These are phyloP conservation scores for Phoenicopterus ruber DNA, from an alignment of 2,113 vertebrate species.

Conservation along the genomic window DNA sequence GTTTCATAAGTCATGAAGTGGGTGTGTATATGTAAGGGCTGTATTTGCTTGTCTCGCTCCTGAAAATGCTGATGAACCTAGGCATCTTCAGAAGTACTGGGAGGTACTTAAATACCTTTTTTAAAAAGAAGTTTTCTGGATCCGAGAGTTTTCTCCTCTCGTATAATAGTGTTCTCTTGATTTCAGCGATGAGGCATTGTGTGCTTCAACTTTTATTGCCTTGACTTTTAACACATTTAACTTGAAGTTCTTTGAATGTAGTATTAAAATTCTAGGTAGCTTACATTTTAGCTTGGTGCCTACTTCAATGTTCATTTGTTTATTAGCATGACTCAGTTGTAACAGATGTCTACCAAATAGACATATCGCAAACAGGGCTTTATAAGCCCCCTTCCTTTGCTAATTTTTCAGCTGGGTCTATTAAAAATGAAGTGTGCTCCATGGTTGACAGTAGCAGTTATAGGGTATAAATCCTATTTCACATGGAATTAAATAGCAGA, in stretches of 20 bases:
- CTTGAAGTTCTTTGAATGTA: background rate
- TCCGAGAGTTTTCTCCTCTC: background rate
- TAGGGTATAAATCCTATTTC: background rate
- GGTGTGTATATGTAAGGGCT: background rate
- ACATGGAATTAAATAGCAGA: background rate
- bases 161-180: background rate
- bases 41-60: background rate
- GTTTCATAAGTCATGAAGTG: background rate
- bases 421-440: background rate
- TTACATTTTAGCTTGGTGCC: background rate
- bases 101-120: background rate
- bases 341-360: background rate
- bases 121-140: background rate
- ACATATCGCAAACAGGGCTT: background rate
- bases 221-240: background rate
- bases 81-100: background rate
- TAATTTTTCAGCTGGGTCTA: background rate
- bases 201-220: background rate
- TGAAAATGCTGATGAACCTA: background rate
- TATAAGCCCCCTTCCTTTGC: background rate
- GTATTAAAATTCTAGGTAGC: background rate
- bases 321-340: background rate
- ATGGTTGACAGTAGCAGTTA: background rate
- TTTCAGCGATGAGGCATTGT: background rate
- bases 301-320: background rate